Conservation (phyloP, 2,113 vertebrate genomes). For the Hiodon tergisus region DNA sequence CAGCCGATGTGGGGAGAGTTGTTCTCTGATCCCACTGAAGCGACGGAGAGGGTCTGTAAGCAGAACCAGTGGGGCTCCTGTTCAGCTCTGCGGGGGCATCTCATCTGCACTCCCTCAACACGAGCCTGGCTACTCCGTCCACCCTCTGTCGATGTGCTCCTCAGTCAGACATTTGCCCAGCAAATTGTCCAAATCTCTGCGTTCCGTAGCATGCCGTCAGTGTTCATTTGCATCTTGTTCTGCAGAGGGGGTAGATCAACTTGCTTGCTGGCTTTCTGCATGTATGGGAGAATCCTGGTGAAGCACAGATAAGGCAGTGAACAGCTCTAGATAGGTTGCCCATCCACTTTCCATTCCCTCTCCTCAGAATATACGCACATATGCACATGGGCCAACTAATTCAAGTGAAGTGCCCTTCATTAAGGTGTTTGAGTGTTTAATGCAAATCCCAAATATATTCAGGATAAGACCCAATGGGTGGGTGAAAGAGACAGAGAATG, state of each 20-base stretch:
- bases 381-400: neutral
- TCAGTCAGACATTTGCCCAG: no score
- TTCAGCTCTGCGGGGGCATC: neutral
- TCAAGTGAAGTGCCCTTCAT: neutral
- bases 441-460: conserved; percentile 17
- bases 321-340: neutral
- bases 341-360: neutral
- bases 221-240: no score
- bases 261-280: no score
- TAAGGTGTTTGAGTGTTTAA: conserved; percentile 14
- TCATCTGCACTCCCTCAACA: neutral
- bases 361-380: neutral
- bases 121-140: no score
- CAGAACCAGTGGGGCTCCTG: no score
- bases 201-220: no score
- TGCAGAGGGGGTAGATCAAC: no score
- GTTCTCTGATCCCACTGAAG: neutral
- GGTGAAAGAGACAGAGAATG: conserved; percentile 10
- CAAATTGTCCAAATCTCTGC: no score
- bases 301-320: no score
- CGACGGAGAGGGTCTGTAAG: neutral
- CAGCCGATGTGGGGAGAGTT: neutral
- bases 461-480: neutral
- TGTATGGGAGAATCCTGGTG: no score
- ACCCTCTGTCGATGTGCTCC: no score